A percentile compares a stretch with the other conserved stretches of the same genome.
Evolutionary conservation across 2,797 vertebrate genomes (phyloP).

Genomic region (Eulemur mongoz): DNA sequence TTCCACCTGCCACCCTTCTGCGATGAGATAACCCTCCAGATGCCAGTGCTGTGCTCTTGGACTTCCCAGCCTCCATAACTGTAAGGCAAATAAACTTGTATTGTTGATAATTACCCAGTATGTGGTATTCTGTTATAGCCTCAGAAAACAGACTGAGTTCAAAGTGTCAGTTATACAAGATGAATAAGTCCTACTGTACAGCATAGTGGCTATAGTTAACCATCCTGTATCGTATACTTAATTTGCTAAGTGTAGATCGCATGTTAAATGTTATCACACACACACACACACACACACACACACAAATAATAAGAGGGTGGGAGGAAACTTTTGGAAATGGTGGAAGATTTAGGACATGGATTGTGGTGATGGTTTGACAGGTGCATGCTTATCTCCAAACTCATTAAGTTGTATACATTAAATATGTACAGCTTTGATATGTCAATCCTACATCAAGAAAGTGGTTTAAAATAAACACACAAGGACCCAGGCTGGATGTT

Average conservation of each 20-base stretch:
- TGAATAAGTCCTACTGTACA: too few species aligned
- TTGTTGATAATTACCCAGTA: neutral
- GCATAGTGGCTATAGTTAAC: neutral
- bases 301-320: too few species aligned
- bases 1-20: neutral
- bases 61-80: neutral
- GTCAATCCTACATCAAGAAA: neutral
- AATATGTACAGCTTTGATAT: neutral
- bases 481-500: neutral
- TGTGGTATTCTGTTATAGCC: too few species aligned
- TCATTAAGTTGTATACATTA: neutral
- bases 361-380: too few species aligned
- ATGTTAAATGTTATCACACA: too few species aligned
- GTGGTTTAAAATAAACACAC: neutral
- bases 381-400: neutral
- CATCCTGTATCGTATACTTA: neutral
- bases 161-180: neutral
- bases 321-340: too few species aligned
- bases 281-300: too few species aligned
- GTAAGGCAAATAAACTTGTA: neutral
- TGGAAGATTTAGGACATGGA: too few species aligned
- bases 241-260: neutral
- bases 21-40: neutral
- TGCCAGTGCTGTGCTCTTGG: neutral
- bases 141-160: neutral